phyloP scores from a whole-genome alignment of 1,140 invertebrate genomes.

The Cydia fagiglandana region DNA sequence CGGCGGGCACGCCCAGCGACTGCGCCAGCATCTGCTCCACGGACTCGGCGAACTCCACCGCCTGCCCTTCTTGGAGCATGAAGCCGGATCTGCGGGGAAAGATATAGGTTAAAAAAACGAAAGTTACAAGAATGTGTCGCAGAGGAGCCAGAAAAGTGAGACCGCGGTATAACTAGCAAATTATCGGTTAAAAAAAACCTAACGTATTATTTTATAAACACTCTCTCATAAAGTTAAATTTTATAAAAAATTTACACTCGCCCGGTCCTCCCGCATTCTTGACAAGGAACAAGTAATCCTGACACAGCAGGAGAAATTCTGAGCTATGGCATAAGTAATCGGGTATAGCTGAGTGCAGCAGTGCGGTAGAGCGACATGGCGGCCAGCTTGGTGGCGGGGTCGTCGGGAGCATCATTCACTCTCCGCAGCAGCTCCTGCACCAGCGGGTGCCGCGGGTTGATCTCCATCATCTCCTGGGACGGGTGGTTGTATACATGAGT shows the following conservation, averaged over 20 bases:
- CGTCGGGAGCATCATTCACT: constrained; percentile 89
- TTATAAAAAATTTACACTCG: too few species aligned
- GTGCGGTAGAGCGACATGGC: constrained; percentile 96
- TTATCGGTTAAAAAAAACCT: too few species aligned
- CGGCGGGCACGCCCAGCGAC: constrained; percentile 57
- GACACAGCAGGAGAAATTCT: too few species aligned
- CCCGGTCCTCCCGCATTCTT: too few species aligned
- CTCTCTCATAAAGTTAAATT: too few species aligned
- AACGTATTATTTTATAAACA: too few species aligned
- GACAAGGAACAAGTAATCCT: too few species aligned
- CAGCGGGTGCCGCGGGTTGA: constrained; percentile 98
- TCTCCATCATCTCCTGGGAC: constrained; percentile 97
- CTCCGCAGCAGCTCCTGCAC: constrained; percentile 93
- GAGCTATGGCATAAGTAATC: too few species aligned
- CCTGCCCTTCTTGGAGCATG: constrained; percentile 69
- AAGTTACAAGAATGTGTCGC: neutral
- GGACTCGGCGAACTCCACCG: constrained; percentile 59
- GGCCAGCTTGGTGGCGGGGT: constrained; percentile 91
- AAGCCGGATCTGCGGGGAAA: constrained; percentile 53
- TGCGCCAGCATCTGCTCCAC: constrained; percentile 66
- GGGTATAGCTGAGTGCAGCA: constrained; percentile 87
- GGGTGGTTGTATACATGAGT: constrained; percentile 87
- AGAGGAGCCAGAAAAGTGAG: too few species aligned
- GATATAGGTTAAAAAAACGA: neutral
- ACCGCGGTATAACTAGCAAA: too few species aligned